Evolutionary conservation across 1,140 invertebrate genomes (phyloP).

Genomic region (Musca domestica): DNA sequence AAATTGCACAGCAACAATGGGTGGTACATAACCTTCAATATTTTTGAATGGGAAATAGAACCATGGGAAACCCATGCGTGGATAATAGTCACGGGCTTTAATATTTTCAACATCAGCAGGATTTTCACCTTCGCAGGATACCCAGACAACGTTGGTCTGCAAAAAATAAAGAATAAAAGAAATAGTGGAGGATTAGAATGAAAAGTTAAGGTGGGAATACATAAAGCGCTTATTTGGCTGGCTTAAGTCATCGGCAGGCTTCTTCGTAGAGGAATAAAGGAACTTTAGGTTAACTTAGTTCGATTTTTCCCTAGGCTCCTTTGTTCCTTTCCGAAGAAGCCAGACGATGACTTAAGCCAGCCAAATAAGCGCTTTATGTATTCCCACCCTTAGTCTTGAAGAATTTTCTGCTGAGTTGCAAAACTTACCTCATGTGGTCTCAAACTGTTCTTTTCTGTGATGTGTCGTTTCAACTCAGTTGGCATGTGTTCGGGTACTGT

Average conservation of each 20-base stretch:
- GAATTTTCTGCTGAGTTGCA: neutral
- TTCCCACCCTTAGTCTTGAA: no score
- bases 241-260: neutral
- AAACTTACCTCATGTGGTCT: conserved; percentile 47
- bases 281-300: no score
- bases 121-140: conserved; percentile 86
- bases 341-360: no score
- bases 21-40: conserved; percentile 79
- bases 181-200: neutral
- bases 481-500: conserved; percentile 71
- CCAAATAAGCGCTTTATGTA: no score
- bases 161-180: conserved; percentile 31
- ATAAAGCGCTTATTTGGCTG: neutral
- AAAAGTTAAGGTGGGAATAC: neutral
- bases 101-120: conserved; percentile 88
- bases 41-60: conserved; percentile 82
- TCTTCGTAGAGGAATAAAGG: no score
- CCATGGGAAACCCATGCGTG: conserved; percentile 71
- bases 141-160: conserved; percentile 74
- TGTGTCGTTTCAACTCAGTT: conserved; percentile 70
- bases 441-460: conserved; percentile 54
- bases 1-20: conserved; percentile 85
- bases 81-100: conserved; percentile 77
- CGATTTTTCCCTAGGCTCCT: no score
- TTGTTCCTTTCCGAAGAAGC: no score